Conservation (phyloP, 2,888 invertebrate genomes). For the Chrysolina haemoptera region DNA sequence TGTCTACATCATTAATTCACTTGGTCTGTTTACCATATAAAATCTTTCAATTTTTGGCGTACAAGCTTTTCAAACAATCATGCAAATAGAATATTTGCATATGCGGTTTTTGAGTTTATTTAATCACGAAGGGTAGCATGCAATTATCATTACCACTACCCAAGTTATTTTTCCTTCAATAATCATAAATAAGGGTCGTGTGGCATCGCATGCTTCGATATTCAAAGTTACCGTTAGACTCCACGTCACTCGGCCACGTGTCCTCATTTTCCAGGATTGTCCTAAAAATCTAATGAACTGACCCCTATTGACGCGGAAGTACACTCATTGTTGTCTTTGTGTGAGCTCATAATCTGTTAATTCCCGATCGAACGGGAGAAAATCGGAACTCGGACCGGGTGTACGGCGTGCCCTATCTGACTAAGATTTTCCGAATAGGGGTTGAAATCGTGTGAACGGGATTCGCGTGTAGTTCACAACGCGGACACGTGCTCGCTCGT, state of each 20-base stretch:
- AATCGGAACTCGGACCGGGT: conserved; percentile 40
- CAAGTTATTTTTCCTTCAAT: neutral
- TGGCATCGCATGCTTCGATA: conserved; percentile 6
- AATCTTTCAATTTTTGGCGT: no score
- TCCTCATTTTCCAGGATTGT: conserved; percentile 44
- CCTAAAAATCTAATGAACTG: conserved; percentile 47
- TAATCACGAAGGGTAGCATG: no score
- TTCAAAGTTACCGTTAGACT: conserved; percentile 13
- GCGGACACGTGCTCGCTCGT: conserved; percentile 62
- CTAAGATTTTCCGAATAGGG: conserved; percentile 49
- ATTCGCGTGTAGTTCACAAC: conserved; percentile 66
- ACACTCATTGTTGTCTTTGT: conserved; percentile 40
- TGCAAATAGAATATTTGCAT: no score
- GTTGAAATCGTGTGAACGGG: conserved; percentile 63
- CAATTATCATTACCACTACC: neutral
- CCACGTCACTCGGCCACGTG: conserved; percentile 38
- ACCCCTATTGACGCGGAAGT: conserved; percentile 36
- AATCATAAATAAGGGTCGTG: conserved; percentile 4
- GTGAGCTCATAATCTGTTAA: conserved; percentile 46
- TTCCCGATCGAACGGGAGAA: conserved; percentile 34
- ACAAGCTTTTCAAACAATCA: no score
- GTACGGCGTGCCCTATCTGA: conserved; percentile 41
- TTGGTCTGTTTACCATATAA: no score
- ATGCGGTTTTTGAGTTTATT: no score
- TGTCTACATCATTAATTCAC: no score